Base-by-base conservation (phyloP, 2,888 invertebrate species). In the Epistrophella euchroma region DNA sequence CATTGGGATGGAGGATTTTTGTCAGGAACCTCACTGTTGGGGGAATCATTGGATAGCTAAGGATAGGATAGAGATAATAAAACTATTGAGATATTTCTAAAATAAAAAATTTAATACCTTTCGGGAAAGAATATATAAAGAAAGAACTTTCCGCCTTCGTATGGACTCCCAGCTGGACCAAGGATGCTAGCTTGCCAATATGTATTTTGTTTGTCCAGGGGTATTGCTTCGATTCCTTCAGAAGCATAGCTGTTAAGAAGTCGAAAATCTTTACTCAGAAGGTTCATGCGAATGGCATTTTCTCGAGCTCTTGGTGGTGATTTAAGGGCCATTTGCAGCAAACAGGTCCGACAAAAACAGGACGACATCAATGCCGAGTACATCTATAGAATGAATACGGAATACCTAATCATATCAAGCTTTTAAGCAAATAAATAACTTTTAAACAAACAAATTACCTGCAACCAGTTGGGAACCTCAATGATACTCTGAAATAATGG, bases 181-280 rank as follows among this genome's bases (percentile, higher is more conserved):
- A 96, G 95, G 89, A 98, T 97, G 73, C 96, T 96, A 2, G 98
- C 98, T 93, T 98, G 97, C 98, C 98, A 98, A 92, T 98, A 97
- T 35, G 92, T 91, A 43, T 92, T 91, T 56, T 92, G 91, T 15
- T 91, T 90, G 83, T 93, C 93, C 62, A 93, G 78, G 5, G 92
- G 92, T 77, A 93, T 90, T 13, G 93, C 93, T 83, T 93, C 92
- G 60, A 93, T 92, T 37, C 93, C 93, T 77, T 93, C 92, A 0
- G 92, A 90, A 19, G 92, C 91, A 75, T 92, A 92, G 82, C 91
- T 91, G 56, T 92, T 91, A 15, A 93, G 70, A 2, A 92, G 89
- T 74, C 91, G 90, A 25, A 97, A 94, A 92, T 98, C 98, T 88
- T 95, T 96, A 32, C 96, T 93, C 37, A 98, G 93, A 32, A 98